These are phyloP conservation scores for Paramisgurnus dabryanus DNA, from an alignment of 2,113 vertebrate genomes.

Conservation along the genomic window DNA sequence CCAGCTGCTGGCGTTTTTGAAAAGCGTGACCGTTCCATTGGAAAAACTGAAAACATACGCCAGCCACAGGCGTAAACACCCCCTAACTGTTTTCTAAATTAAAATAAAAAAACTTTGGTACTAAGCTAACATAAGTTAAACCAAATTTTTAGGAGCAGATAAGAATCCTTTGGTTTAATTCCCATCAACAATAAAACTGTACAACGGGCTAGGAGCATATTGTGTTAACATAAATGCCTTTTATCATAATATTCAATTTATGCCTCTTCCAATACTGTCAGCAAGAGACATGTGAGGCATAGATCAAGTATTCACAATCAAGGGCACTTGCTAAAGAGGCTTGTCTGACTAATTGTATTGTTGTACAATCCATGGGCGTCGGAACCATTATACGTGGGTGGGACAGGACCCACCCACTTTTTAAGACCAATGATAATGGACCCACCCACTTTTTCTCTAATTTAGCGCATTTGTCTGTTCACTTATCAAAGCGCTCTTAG, in stretches of 20 bases:
- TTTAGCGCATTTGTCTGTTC: no score
- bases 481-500: no score
- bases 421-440: no score
- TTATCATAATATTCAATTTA: conserved; percentile 49
- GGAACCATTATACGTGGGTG: no score
- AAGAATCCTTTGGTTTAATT: conserved; percentile 12
- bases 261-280: conserved; percentile 23
- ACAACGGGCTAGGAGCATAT: conserved; percentile 6
- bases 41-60: no score
- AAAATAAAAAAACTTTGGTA: conserved; percentile 37
- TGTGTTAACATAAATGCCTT: conserved; percentile 27
- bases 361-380: conserved; percentile 17
- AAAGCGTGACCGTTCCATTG: no score
- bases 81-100: no score
- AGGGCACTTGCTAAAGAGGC: conserved; percentile 4
- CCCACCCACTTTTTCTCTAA: no score
- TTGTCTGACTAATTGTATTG: conserved; percentile 23
- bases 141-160: not conserved
- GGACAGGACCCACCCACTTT: no score
- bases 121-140: conserved; percentile 15
- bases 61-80: no score
- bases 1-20: no score
- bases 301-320: conserved; percentile 43
- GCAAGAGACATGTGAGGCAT: conserved; percentile 31
- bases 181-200: conserved; percentile 16